Base-by-base conservation (phyloP, 2,888 invertebrate genomes). In the Parnassius glacialis region DNA sequence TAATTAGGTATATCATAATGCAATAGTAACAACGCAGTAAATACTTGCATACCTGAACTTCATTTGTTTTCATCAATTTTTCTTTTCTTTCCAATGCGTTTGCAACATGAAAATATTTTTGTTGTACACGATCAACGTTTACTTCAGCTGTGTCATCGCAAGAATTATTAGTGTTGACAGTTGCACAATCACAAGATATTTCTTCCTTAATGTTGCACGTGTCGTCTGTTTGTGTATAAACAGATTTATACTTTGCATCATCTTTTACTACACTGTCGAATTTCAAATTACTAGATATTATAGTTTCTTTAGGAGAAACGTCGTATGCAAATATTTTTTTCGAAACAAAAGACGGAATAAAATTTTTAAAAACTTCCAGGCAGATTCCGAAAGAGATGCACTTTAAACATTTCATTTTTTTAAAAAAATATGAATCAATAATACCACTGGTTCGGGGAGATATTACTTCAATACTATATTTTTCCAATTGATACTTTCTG, bases 211-310 rank as follows among this genome's bases (percentile, higher is more conserved):
- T 11, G 48, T 55, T 57, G 52, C 10, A 43, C n/a, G 9, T 42
- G 50, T 64, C 58, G 20, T 67, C 70, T 16, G 68, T 70, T 67
- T 74, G 68, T 5, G 72, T 69, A 59, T 53, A 44, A 59, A 70
- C 67, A 7, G 70, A 67, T 61, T 67, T 73, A 43, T 61, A 65
- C 64, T 55, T 65, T 9, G 52, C 62, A 55, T 57, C 59, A 48
- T 53, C 68, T 62, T 64, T 66, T 43, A 57, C 58, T 53, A 61
- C 52, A 5, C 52, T 16, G 13, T 57, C 48, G 2, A 54, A 60
- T 51, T 67, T 69, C 77, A 77, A 76, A 61, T 69, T 62, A 67
- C 74, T 72, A 0, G 74, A 68, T 20, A 20, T 68, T 10, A 79
- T 65, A n/a, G 77, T 78, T 34, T 77, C 72, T 11, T 66, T 64